Percentiles rank a stretch among this genome's conserved stretches.
These are phyloP conservation scores for Ichneumoninae sp. DNA, from an alignment of 2,888 invertebrate species.

Conservation along the genomic window DNA sequence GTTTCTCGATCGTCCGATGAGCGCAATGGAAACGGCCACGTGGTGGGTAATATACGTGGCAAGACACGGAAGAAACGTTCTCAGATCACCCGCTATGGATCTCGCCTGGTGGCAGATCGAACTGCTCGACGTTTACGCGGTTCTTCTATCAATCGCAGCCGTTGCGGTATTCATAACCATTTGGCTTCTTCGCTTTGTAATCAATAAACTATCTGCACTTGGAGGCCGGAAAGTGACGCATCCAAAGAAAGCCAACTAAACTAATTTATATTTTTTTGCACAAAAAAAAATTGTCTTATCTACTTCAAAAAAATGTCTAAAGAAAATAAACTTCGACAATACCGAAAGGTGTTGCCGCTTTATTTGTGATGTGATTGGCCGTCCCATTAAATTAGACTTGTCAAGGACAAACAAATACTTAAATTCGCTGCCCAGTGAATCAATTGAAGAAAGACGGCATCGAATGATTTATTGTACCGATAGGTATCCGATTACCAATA, in stretches of 20 bases:
- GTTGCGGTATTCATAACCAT: slow-evolving; percentile 20
- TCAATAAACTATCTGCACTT: slow-evolving; percentile 6
- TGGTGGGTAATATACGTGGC: slow-evolving; percentile 79
- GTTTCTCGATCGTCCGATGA: slow-evolving; percentile 77
- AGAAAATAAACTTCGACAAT: neutral
- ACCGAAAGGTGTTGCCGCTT: too few relatives aligned
- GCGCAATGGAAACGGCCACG: slow-evolving; percentile 71
- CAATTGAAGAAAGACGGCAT: neutral
- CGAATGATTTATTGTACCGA: neutral
- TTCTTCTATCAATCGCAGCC: slow-evolving; percentile 28
- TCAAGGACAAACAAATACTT: too few relatives aligned
- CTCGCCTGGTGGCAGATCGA: slow-evolving; percentile 75
- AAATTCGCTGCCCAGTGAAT: too few relatives aligned
- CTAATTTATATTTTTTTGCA: neutral
- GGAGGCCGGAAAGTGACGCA: neutral
- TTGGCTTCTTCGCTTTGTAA: neutral
- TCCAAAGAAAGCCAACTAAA: slow-evolving; percentile 58
- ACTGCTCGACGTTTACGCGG: slow-evolving; percentile 74
- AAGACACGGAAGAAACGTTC: slow-evolving; percentile 72
- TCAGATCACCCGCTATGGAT: slow-evolving; percentile 72
- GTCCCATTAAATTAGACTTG: too few relatives aligned
- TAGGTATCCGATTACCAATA: neutral
- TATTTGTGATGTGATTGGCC: too few relatives aligned
- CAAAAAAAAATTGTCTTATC: neutral
- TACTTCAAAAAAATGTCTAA: neutral